Evolutionary conservation across 1,140 invertebrate genomes (phyloP), one percentile per base, ranked within the genome.

Genomic region (Bradynema listronoti): DNA sequence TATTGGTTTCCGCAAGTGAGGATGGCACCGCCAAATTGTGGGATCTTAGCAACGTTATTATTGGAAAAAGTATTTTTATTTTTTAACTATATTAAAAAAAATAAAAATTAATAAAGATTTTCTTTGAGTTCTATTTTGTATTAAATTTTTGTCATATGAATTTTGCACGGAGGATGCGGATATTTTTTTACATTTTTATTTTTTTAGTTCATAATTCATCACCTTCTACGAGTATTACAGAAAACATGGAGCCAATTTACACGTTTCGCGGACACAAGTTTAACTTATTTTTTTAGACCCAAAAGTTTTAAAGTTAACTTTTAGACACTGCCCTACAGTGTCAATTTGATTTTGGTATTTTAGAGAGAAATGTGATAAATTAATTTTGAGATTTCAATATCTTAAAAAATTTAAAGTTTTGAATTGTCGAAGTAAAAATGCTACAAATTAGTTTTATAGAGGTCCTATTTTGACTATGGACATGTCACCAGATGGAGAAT

Each of bases 21-120:
- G 95, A 99, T 83, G 90, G 95, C 78, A 98, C 94, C 45, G 82
- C 97, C 0, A 99, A 98, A 83, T 81, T 98, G 66, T 98, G 95
- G 94, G 97, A 98, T 84, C 82, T 98, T 34, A 53, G 85, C 91
- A 46, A 43, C 11, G 22, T n/a, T 49, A 22, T 11, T 50, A 33
- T 25, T 34, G 51, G 51, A 62, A 59, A 57, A n/a, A n/a, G n/a
- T n/a, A n/a, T n/a, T n/a, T 4, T 39, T 39, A 19, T 19, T 11
- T 11, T 9, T 51, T 51, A 3, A 30, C 6, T 43, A 51, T 30
- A 51, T 27, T 43, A 30, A 29, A 14, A 43, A 19, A 63, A 55
- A 32, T 52, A 34, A 46, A 47, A 14, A 7, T 32, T 14, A 30
- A 7, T 62, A 30, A 45, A 56, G 41, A 33, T 51, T 32, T 27